These are phyloP conservation scores for Aotus griseimembra DNA, from an alignment of 2,797 vertebrate species.

Conservation along the genomic window DNA sequence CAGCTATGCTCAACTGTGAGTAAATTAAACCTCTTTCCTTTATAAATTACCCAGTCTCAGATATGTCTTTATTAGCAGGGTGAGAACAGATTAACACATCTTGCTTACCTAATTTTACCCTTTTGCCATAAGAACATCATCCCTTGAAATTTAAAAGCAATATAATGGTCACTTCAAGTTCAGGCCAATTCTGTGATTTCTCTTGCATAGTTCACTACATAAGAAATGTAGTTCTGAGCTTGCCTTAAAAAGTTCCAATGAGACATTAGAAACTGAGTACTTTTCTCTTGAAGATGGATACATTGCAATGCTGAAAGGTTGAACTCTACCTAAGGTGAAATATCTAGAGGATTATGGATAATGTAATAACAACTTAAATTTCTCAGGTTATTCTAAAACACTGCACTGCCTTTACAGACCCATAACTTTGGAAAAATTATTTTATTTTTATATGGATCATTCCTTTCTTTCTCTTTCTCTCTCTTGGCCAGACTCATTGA, in stretches of 20 bases:
- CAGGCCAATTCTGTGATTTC: neutral
- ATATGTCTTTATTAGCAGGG: no score
- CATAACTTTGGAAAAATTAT: neutral
- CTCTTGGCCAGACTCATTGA: neutral
- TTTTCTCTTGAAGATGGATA: neutral
- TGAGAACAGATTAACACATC: no score
- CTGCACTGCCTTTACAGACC: neutral
- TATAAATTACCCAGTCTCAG: no score
- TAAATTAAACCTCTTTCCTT: no score
- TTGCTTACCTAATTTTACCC: neutral
- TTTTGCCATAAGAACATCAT: neutral
- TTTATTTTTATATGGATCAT: neutral
- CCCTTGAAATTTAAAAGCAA: slow-evolving; percentile 34
- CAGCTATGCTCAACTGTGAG: no score
- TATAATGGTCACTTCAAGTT: neutral
- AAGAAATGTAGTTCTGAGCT: neutral
- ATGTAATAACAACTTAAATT: neutral
- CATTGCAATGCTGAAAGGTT: neutral
- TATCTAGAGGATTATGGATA: neutral
- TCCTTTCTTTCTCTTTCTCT: neutral
- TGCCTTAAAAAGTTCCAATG: slow-evolving; percentile 5
- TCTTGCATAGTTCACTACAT: neutral
- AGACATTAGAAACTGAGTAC: neutral
- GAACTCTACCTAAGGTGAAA: neutral
- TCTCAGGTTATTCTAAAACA: neutral